Evolutionary conservation across 2,113 vertebrate species (phyloP), one percentile per base, ranked within the genome.

Genomic region (Clarias gariepinus): DNA sequence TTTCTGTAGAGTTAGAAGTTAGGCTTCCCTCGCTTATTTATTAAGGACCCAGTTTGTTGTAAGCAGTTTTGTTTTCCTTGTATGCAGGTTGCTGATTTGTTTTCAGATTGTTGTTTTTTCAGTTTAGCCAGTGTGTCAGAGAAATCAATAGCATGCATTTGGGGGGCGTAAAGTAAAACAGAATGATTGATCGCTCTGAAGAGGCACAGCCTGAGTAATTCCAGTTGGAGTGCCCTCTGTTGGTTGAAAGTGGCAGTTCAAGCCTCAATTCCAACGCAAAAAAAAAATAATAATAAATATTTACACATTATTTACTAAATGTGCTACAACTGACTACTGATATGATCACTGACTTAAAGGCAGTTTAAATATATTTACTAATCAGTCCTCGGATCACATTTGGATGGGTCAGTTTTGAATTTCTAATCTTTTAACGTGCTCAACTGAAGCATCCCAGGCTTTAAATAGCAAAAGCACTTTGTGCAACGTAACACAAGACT

Each of bases 111-210:
- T 41, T 36, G 41, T 47, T 47, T 47, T 8, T 47, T 8, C 47
- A 8, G 47, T 47, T 47, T 47, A 8, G 7, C 8, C 47, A 47
- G 10, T 69, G 16, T 73, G 64, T 30, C 36, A 47, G 71, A 47
- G 21, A 57, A 55, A 47, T 57, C n/a, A 21, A 28, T 55, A 53
- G n/a, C 57, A 52, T 78, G 12, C 47, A 76, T 52, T 52, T 41
- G 33, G n/a, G 33, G 33, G 33, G 82, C 7, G 11, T n/a, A 4
- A 60, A 15, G 55, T 58, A 16, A 77, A 61, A 53, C 71, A 28
- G 55, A 84, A 78, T 85, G 18, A 85, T 25, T 78, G 58, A 36
- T 60, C 69, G 76, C n/a, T 9, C 64, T 73, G 19, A 33, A 16
- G 47, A 52, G 30, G 23, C 23, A 10, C 12, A 5, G 21, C 30